A percentile compares a stretch with the other conserved stretches of the same genome.
These are phyloP conservation scores for Callyntrura guangdongensis DNA, from an alignment of 2,888 invertebrate genomes.

Conservation along the genomic window DNA sequence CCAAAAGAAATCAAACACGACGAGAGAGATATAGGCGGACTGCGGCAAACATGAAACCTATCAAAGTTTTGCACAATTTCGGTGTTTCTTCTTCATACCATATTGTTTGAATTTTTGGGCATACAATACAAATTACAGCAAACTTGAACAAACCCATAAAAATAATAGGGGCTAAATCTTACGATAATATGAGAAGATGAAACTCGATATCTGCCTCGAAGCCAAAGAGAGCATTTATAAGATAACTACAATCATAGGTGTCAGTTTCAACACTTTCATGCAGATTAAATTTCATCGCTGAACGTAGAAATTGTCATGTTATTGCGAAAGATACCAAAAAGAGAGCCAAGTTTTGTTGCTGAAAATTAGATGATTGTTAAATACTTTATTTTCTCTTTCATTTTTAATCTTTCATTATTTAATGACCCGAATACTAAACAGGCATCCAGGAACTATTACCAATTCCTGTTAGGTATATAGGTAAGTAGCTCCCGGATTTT, in stretches of 20 bases:
- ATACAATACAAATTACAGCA: background rate
- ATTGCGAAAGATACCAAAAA: too few relatives aligned
- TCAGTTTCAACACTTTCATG: background rate
- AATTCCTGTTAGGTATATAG: too few relatives aligned
- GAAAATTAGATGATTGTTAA: too few relatives aligned
- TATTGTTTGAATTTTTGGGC: background rate
- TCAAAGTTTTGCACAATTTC: background rate
- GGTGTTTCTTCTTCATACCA: background rate
- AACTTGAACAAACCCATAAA: background rate
- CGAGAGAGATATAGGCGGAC: background rate
- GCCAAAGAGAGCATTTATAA: background rate
- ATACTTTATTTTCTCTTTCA: too few relatives aligned
- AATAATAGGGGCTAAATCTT: background rate
- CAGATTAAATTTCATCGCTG: too few relatives aligned
- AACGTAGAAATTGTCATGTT: too few relatives aligned
- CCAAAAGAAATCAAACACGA: background rate
- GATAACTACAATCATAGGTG: background rate
- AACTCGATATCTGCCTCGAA: background rate
- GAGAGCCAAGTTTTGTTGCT: too few relatives aligned
- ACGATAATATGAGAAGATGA: background rate
- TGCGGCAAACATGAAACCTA: background rate
- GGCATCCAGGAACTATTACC: too few relatives aligned
- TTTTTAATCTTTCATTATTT: too few relatives aligned
- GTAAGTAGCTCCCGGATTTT: too few relatives aligned
- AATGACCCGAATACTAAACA: too few relatives aligned